These are phyloP conservation scores for Cossypha heuglini DNA, from an alignment of 2,797 vertebrate genomes.

Conservation along the genomic window DNA sequence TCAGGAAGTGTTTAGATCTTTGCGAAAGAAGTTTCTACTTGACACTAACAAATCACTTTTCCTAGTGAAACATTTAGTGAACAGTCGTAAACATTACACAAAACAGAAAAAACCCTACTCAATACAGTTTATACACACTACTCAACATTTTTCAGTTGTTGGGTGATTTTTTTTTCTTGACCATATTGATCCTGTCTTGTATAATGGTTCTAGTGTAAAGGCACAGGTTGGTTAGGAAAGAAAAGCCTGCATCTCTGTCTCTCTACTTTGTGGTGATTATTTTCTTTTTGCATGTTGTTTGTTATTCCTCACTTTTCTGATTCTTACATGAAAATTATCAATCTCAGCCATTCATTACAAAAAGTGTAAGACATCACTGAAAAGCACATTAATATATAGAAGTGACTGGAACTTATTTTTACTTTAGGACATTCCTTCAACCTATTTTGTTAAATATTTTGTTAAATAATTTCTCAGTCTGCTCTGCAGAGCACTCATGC, in stretches of 20 bases:
- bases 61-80: conserved; percentile 69
- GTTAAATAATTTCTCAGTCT: neutral
- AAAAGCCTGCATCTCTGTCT: conserved; percentile 60
- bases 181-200: conserved; percentile 79
- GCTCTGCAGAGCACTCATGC: neutral
- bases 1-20: conserved; percentile 17
- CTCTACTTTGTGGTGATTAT: neutral
- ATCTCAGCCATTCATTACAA: neutral
- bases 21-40: conserved; percentile 27
- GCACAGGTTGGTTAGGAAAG: conserved; percentile 90
- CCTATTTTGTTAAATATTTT: neutral
- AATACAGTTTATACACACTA: conserved; percentile 77
- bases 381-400: neutral
- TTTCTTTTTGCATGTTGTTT: neutral
- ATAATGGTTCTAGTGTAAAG: conserved; percentile 85
- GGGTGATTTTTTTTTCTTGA: conserved; percentile 71
- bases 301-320: conserved; percentile 53
- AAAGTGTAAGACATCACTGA: neutral
- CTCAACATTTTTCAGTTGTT: conserved; percentile 80
- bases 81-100: conserved; percentile 70
- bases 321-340: neutral
- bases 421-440: neutral
- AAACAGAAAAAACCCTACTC: conserved; percentile 56
- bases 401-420: neutral
- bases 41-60: conserved; percentile 70